Percentiles rank a stretch among this genome's conserved stretches.
phyloP scores from a whole-genome alignment of 2,888 invertebrate genomes.

The Drosophila pegasa region DNA sequence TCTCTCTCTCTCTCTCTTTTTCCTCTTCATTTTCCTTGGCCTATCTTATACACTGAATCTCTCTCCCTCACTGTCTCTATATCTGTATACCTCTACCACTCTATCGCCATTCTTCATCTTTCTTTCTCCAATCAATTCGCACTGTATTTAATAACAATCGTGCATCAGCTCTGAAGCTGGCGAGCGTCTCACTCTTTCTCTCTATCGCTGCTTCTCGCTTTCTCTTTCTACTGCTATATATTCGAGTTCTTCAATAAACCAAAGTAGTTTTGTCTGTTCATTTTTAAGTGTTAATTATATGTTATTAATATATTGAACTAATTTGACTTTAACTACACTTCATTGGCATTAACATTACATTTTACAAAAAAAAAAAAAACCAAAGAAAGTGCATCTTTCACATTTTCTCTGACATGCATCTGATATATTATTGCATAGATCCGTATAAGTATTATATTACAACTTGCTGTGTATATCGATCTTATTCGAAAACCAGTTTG shows the following conservation, averaged over 20 bases:
- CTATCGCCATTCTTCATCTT: not conserved
- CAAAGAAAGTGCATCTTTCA: conserved; percentile 21
- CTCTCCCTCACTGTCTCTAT: not conserved
- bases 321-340: not conserved
- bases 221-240: not conserved
- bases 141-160: not conserved
- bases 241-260: not conserved
- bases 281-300: not conserved
- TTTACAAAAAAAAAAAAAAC: conserved; percentile 6
- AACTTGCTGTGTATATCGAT: conserved; percentile 39
- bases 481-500: conserved; percentile 59
- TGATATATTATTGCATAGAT: conserved; percentile 37
- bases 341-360: not conserved
- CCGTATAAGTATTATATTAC: conserved; percentile 57
- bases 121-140: not conserved
- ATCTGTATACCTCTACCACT: too few species aligned
- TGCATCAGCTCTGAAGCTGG: not conserved
- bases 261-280: not conserved
- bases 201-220: not conserved
- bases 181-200: not conserved
- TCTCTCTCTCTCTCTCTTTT: too few species aligned
- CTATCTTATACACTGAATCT: not conserved
- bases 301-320: not conserved
- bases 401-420: conserved; percentile 34
- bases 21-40: too few species aligned